Base-by-base conservation (phyloP, 2,888 invertebrate species). In the Apodemia mormo region DNA sequence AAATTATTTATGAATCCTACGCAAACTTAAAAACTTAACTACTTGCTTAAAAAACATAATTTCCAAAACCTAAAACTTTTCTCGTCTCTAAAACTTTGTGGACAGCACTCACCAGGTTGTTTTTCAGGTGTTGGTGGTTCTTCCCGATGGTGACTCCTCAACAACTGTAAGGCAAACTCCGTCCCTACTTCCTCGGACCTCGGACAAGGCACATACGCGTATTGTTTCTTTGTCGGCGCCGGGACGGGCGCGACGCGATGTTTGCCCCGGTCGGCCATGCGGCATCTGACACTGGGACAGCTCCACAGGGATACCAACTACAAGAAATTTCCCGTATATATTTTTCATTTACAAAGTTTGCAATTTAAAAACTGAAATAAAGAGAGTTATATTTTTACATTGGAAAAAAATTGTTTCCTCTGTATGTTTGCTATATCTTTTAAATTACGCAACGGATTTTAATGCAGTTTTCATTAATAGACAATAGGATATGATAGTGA, bases 111-210 rank as follows among this genome's bases (percentile, higher is more conserved):
- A 54, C 29, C 49, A 14, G 9, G 10, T 12, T 43, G 14, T 37
- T 71, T 66, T 54, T 64, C 54, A 71, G 73, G 69, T 70, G 73
- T 72, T n/a, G 86, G 86, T 22, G 86, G 81, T 77, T 90, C 89
- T 71, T 84, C 78, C 68, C 84, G 81, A 68, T 80, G 82, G 70
- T 84, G 81, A 73, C 75, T 79, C 70, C 78, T 79, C 70, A 87
- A 79, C 70, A 89, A 84, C 71, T 92, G 90, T 56, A 91, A 82
- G 7, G 92, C 90, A 73, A 89, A 85, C 72, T 92, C 92, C 0
- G 94, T 93, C 72, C 94, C 94, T 67, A 94, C 92, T 76, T 94
- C 94, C 79, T 94, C 94, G 72, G 94, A 94, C 69, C 94, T 81
- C 71, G 94, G 94, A 76, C 94, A 94, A 74, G 94, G 93, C 30